These are phyloP conservation scores for Thymelicus sylvestris DNA, from an alignment of 2,888 invertebrate species.

Conservation along the genomic window DNA sequence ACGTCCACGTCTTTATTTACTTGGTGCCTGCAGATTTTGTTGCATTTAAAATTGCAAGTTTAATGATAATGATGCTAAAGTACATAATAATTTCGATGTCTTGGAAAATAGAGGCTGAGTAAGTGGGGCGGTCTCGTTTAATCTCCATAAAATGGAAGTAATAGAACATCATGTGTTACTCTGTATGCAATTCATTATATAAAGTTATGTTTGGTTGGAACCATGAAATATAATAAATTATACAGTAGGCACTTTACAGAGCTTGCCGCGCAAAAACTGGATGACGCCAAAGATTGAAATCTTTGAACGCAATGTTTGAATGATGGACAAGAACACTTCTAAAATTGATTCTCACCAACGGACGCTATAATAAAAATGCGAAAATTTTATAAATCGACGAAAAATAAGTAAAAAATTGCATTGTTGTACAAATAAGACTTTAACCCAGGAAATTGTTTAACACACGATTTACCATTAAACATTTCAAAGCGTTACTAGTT, in stretches of 20 bases:
- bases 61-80: neutral
- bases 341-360: slow-evolving; percentile 8
- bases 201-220: neutral
- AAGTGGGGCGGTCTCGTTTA: slow-evolving; percentile 2
- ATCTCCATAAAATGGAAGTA: slow-evolving; percentile 19
- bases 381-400: too few relatives aligned
- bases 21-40: neutral
- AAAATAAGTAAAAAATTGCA: too few relatives aligned
- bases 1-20: neutral
- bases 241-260: neutral
- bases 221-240: neutral
- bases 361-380: too few relatives aligned
- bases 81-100: slow-evolving; percentile 13
- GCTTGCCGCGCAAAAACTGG: slow-evolving; percentile 4
- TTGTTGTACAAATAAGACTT: too few relatives aligned
- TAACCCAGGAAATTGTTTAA: too few relatives aligned
- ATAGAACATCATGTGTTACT: slow-evolving; percentile 19
- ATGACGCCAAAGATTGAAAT: neutral
- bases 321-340: slow-evolving; percentile 1
- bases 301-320: neutral
- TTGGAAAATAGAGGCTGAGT: slow-evolving; percentile 14
- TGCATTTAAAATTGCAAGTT: slow-evolving; percentile 17
- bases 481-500: too few relatives aligned
- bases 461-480: too few relatives aligned
- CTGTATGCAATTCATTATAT: slow-evolving; percentile 6